phyloP scores from a whole-genome alignment of 2,888 invertebrate species.

The Oscheius sp. region DNA sequence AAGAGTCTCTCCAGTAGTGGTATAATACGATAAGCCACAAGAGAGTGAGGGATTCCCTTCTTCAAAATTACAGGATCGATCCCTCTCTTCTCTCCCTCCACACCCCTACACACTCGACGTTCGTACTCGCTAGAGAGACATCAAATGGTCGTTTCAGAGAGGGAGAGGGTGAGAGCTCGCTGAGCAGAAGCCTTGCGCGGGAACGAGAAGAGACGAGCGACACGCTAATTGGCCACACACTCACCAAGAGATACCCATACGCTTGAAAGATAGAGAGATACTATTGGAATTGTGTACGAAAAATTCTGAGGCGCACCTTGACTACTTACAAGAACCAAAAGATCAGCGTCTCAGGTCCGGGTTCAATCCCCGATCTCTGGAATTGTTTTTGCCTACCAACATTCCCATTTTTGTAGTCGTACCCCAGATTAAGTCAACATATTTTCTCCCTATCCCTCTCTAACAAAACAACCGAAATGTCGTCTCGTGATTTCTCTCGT shows the following conservation, averaged over 20 bases:
- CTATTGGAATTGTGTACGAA: background rate
- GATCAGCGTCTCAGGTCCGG: no score
- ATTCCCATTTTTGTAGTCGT: no score
- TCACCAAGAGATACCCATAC: background rate
- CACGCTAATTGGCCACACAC: slow-evolving; percentile 26
- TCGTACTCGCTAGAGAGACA: slow-evolving; percentile 10
- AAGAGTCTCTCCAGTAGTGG: slow-evolving; percentile 3
- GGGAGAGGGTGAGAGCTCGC: slow-evolving; percentile 8
- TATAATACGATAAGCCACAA: background rate
- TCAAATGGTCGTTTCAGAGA: slow-evolving; percentile 28
- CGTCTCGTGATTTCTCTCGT: no score
- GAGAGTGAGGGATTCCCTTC: background rate
- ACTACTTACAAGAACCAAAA: no score
- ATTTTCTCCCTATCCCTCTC: no score
- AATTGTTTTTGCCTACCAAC: no score
- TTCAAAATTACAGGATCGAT: background rate
- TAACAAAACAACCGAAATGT: no score
- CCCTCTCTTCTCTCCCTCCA: background rate
- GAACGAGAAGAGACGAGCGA: background rate
- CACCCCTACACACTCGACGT: slow-evolving; percentile 2
- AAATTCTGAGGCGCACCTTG: no score
- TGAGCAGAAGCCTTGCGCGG: no score
- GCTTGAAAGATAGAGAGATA: background rate
- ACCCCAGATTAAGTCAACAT: no score
- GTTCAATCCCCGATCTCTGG: no score